Evolutionary conservation across 64 coral and sea anemone genomes (phyloP), one percentile per base, ranked within the genome.

Genomic region (Exaiptasia diaphana): DNA sequence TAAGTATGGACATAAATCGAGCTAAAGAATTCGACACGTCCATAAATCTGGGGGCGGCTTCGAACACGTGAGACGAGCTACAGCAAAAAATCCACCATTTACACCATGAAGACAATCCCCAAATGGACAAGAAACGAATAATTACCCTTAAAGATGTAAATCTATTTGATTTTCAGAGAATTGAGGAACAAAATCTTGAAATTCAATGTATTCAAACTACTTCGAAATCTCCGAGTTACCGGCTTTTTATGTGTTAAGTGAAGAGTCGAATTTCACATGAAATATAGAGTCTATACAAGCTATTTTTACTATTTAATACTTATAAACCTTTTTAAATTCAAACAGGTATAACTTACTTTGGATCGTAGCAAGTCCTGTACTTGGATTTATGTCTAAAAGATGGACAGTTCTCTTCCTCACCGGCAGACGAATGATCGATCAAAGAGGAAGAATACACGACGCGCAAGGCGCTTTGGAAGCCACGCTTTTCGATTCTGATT

Each of bases 381-480:
- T 28, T 4, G 25, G 27, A 18, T 26, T 20, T 65, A 65, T 65
- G 30, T 36, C 20, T 11, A 65, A 35, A 4, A 10, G 38, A 65
- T 5, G 4, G 27, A 8, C 13, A 15, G 31, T 55, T 15, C 21
- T 38, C 13, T 35, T n/a, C n/a, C n/a, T n/a, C n/a, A 65, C 61
- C 61, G 61, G 61, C 30, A 37, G 38, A 65, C 61, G 28, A 65
- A 65, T 13, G 30, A 65, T 4, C 8, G 61, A 65, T 65, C 61
- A 34, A 65, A 61, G 61, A 65, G 61, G 21, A 65, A 13, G 29
- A 65, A 65, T 28, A 28, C 61, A 65, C 61, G 61, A 65, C 61
- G 61, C 61, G 61, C 61, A 13, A 35, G 21, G 15, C 32, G 30
- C 31, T 2, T 46, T 15, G 43, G 6, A 7, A 65, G 32, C 58